Evolutionary conservation across 1,140 invertebrate genomes (phyloP), one percentile per base, ranked within the genome.

Genomic region (Eumaeus atala): DNA sequence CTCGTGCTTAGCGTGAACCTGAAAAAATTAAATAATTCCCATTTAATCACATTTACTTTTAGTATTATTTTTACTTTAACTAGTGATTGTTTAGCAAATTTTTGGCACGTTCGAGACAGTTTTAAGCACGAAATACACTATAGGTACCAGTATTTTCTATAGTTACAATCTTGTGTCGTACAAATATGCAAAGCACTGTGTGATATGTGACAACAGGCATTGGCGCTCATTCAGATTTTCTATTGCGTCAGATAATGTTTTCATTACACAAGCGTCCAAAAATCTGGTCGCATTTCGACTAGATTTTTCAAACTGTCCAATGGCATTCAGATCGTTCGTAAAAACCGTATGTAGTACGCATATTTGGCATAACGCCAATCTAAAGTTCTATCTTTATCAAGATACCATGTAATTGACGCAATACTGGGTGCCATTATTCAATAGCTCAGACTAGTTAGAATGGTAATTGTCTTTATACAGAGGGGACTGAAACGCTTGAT

Each of bases 1-100:
- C 87, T 98, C 96, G 84, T 98, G 96, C 88, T 97, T 97, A 53
- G 96, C 96, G 77, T 97, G 96, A 12, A 98, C 96, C 95, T 97
- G 87, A 50, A 91, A 62, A 88, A 58, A 63, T 50, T 34, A 48
- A 56, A 44, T 9, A 9, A 16, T 10, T 16, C 8, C 9, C 14
- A 16, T 44, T 44, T 44, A 44, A 10, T 44, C 40, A 9, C 16
- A 44, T 16, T 12, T 12, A 42, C 16, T 37, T 3, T 14, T 16
- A 44, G 6, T 10, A n/a, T 40, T 38, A n/a, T 5, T 0, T 14
- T 6, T 12, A 14, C 17, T 14, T 12, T 5, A 5, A 2, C 7
- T 16, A 16, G 16, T n/a, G 16, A 16, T 42, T 44, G 40, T 17
- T 9, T 9, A 6, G n/a, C 38, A 14, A 3, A 7, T 44, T 6